These are phyloP conservation scores for Falco columbarius DNA, from an alignment of 2,797 vertebrate genomes.

Conservation along the genomic window DNA sequence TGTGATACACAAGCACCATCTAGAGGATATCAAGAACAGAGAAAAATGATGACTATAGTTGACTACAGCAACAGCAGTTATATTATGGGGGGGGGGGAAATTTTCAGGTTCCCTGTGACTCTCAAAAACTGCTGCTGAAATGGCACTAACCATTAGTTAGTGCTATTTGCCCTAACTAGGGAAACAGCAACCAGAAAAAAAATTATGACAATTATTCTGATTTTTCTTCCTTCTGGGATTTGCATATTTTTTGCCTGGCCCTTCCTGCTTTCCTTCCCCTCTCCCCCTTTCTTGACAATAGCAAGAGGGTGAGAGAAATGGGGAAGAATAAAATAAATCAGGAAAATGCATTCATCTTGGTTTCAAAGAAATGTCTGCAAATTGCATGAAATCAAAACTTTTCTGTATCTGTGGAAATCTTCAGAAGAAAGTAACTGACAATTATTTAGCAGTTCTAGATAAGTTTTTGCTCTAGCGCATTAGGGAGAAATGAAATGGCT, in stretches of 20 bases:
- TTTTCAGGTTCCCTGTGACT: neutral
- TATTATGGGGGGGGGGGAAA: rapidly evolving
- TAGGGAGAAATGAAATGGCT: neutral
- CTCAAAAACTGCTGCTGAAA: neutral
- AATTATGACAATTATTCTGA: neutral
- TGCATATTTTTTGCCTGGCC: neutral
- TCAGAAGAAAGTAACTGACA: neutral
- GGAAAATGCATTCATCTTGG: neutral
- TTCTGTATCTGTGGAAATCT: neutral
- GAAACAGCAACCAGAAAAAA: neutral
- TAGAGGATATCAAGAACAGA: slow-evolving; percentile 32
- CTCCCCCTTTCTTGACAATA: neutral
- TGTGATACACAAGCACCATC: slow-evolving; percentile 51
- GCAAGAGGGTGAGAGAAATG: neutral
- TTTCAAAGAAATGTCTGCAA: neutral
- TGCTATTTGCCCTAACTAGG: neutral
- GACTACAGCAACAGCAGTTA: neutral
- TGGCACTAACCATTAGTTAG: neutral
- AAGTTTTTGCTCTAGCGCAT: neutral
- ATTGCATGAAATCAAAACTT: neutral
- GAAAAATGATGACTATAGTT: neutral
- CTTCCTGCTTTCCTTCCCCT: neutral
- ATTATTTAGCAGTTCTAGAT: neutral
- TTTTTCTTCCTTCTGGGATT: neutral
- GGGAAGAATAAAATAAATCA: neutral